Evolutionary conservation across 1,140 invertebrate genomes (phyloP), one percentile per base, ranked within the genome.

Genomic region (Zaprionus nigranus): DNA sequence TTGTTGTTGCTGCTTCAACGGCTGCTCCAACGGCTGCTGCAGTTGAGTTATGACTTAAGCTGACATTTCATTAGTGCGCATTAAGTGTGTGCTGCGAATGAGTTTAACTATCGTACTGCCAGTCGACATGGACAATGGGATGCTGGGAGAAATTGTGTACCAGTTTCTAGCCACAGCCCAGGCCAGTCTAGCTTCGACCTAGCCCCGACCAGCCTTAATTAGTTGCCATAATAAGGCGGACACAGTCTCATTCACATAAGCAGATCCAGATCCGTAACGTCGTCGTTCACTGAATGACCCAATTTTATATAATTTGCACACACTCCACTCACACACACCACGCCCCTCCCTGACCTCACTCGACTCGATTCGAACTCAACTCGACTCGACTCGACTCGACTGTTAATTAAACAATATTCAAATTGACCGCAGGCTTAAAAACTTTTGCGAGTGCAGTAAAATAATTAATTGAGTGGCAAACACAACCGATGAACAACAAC

Each of bases 31-130:
- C 17, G 26, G 20, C 59, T 57, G 67, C 76, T 82, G 81, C 90
- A 82, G 75, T 85, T 91, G 88, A 91, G 79, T 91, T 91, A 91
- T 91, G 88, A 91, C 88, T 88, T 90, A 91, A 91, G 83, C 88
- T 91, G 88, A 91, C 88, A 91, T 91, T 91, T 91, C 88, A 91
- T 91, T 91, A 91, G 88, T 90, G 86, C 79, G 86, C 85, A 88
- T 90, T 88, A 88, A 88, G 85, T 90, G 84, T 34, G 30, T 81
- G 78, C 81, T 84, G 84, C 75, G 84, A 88, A 88, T 90, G 85
- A 90, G 84, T 87, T 87, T 82, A 82, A 76, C 82, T 67, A 43
- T 6, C 15, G 70, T 75, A 64, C 63, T 65, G 68, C 76, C 69
- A 68, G 46, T 78, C 78, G 46, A 63, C 65, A 59, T 59, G 40